Evolutionary conservation across 2,888 invertebrate genomes (phyloP).

Genomic region (Orchesella flavescens): DNA sequence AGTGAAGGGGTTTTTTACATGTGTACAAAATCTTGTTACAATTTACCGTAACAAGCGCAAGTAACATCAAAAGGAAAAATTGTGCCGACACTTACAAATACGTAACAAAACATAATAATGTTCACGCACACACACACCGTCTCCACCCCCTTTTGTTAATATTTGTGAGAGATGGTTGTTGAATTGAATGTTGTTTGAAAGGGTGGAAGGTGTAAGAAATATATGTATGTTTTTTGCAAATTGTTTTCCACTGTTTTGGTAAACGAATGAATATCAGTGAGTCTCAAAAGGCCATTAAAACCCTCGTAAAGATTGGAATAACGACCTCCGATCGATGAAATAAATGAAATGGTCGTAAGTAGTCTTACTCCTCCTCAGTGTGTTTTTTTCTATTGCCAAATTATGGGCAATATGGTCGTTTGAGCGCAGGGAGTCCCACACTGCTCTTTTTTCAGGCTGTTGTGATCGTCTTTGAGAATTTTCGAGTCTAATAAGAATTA

Average conservation of each 20-base stretch:
- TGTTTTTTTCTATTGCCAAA: no score
- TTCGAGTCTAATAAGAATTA: no score
- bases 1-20: constrained; percentile 14
- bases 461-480: no score
- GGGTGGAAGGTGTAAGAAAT: background rate
- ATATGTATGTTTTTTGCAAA: background rate
- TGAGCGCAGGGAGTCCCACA: no score
- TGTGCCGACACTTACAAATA: constrained; percentile 31
- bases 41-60: constrained; percentile 23
- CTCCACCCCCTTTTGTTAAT: constrained; percentile 25
- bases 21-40: constrained; percentile 31
- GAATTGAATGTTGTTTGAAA: background rate
- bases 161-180: background rate
- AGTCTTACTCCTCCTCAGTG: no score
- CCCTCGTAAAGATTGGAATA: no score
- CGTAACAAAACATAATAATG: background rate
- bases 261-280: background rate
- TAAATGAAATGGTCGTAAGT: no score
- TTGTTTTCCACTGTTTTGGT: constrained; percentile 26
- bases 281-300: no score
- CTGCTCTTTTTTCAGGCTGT: no score
- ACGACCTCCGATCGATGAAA: no score
- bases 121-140: background rate
- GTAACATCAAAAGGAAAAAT: constrained; percentile 18
- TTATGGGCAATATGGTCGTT: no score